Base-by-base conservation (phyloP, 2,888 invertebrate species). In the Acrobeloides nanus region DNA sequence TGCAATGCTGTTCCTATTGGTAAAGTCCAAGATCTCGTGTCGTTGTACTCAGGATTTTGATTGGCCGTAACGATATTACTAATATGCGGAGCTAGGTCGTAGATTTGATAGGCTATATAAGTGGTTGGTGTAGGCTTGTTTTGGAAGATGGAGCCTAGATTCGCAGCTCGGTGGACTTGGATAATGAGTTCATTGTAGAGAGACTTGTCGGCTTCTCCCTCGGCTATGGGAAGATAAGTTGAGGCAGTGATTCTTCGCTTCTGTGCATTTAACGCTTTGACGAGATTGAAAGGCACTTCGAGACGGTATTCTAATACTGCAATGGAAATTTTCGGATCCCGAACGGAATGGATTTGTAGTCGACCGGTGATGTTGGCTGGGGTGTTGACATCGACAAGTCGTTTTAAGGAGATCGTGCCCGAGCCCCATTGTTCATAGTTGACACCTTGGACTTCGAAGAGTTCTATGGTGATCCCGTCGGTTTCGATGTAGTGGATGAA, bases 401-500 rank as follows among this genome's bases (percentile, higher is more conserved):
- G 52, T 25, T 55, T 56, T 35, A 69, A 48, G 1, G 63, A 55
- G 17, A 70, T 57, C 20, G 52, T 53, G 0, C 57, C 64, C 4
- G 57, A 49, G 2, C 55, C 66, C 26, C 63, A 38, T 5, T 57
- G 53, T 20, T 62, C 46, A 35, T 67, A 67, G 3, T 49, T 48
- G 20, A 59, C 52, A 8, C 52, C 57, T 15, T 44, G 41, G 12
- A 57, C 55, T n/a, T 63, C 56, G 51, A 64, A 70, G 49, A 70
- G 45, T 54, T 70, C 70, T 6, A 70, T 46, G 7, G 53, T 50
- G 4, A 70, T 59, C 20, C 68, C 68, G 45, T 66, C 66, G 68
- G 77, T 78, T 56, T 78, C 75, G 15, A 79, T 55, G 61, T 79
- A 78, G 63, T 79, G 77, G 1, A 79, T 62, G 63, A 80, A 77